Evolutionary conservation across 2,113 vertebrate genomes (phyloP).

Genomic region (Acanthisitta chloris): DNA sequence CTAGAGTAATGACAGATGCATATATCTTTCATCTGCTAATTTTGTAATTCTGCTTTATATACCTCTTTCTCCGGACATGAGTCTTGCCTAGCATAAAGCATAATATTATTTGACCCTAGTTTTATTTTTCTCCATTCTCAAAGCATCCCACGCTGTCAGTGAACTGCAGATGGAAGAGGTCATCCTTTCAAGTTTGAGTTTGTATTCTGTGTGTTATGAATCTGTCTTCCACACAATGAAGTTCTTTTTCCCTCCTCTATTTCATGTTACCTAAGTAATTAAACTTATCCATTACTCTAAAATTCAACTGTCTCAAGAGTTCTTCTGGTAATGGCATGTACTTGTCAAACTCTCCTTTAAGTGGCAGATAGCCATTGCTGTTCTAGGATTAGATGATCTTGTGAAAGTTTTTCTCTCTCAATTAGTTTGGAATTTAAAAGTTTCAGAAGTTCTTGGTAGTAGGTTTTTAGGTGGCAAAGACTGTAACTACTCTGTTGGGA

Average conservation of each 20-base stretch:
- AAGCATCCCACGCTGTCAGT: not conserved
- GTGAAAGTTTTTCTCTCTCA: not conserved
- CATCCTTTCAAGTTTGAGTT: not conserved
- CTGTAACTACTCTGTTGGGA: not conserved
- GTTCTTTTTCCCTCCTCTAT: not conserved
- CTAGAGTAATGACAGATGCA: not conserved
- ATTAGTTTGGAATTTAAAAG: not conserved
- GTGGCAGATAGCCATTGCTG: not conserved
- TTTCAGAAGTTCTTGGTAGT: not conserved
- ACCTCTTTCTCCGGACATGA: not conserved
- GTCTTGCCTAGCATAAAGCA: not conserved
- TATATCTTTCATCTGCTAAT: not conserved
- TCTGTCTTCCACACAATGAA: not conserved
- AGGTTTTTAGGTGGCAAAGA: not conserved
- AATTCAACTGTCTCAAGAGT: not conserved
- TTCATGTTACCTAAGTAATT: not conserved
- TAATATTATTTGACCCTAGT: not conserved
- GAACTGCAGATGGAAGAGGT: not conserved
- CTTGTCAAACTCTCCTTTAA: not conserved
- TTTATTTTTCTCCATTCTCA: conserved; percentile 1
- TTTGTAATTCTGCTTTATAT: not conserved
- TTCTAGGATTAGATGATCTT: not conserved
- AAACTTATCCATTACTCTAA: conserved; percentile 6
- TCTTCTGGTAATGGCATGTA: not conserved
- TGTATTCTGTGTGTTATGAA: conserved; percentile 10